Percentiles rank a stretch among this genome's conserved stretches.
phyloP scores from a whole-genome alignment of 2,888 invertebrate genomes.

The Dexiosoma caninum region DNA sequence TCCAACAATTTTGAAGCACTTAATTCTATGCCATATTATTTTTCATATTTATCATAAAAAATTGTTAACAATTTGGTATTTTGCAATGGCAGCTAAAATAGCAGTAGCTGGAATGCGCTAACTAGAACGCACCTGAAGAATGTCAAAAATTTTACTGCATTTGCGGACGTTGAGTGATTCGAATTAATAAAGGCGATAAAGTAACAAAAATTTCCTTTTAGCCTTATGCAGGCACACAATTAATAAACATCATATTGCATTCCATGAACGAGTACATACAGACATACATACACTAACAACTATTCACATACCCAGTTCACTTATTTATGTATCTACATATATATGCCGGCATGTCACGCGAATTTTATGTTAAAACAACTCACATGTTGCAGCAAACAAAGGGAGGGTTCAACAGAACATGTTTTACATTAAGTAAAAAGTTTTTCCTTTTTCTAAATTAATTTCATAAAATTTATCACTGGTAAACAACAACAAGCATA shows the following conservation, averaged over 20 bases:
- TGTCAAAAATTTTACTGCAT: slow-evolving; percentile 13
- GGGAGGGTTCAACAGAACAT: background rate
- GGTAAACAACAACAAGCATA: background rate
- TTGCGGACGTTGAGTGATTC: slow-evolving; percentile 44
- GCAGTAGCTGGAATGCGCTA: background rate
- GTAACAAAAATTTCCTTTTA: slow-evolving; percentile 18
- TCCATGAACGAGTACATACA: background rate
- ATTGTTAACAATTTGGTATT: background rate
- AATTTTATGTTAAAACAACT: slow-evolving; percentile 10
- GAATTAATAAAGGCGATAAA: slow-evolving; percentile 47
- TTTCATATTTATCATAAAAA: background rate
- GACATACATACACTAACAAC: background rate
- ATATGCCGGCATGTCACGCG: slow-evolving; percentile 9
- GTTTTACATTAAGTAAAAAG: slow-evolving; percentile 4
- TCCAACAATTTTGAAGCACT: too few relatives aligned
- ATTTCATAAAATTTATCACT: background rate
- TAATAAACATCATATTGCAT: background rate
- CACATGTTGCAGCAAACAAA: background rate
- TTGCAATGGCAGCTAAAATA: background rate
- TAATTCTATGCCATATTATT: too few relatives aligned
- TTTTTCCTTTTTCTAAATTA: too few relatives aligned
- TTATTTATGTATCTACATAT: slow-evolving; percentile 7
- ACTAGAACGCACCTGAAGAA: background rate
- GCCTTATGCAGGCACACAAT: background rate
- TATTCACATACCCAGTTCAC: background rate